These are phyloP conservation scores for Branchellion lobata DNA, from an alignment of 2,888 invertebrate species.

Conservation along the genomic window DNA sequence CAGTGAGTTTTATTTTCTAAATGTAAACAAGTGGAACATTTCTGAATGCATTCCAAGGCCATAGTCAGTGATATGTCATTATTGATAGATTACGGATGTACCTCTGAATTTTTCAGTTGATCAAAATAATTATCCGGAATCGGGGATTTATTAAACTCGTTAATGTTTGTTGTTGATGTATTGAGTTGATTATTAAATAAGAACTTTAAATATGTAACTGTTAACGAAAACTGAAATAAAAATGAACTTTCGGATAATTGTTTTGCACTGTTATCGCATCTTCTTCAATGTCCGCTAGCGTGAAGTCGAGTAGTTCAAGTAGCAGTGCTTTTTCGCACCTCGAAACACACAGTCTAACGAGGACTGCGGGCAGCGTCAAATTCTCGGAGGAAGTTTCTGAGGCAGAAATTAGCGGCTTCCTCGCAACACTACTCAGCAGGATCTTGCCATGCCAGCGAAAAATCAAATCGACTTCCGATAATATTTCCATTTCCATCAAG, in stretches of 20 bases:
- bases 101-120: neutral
- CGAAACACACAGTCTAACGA: neutral
- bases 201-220: neutral
- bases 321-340: conserved; percentile 19
- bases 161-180: neutral
- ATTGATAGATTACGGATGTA: neutral
- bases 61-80: conserved; percentile 3
- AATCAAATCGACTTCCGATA: conserved; percentile 21
- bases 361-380: neutral
- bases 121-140: conserved; percentile 2
- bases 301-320: conserved; percentile 20
- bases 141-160: neutral
- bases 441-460: conserved; percentile 37
- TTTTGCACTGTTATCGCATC: neutral
- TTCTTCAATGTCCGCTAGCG: conserved; percentile 17
- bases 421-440: conserved; percentile 31
- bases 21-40: neutral
- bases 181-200: neutral
- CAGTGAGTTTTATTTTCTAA: neutral
- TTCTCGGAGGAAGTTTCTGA: conserved; percentile 15
- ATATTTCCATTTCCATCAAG: neutral
- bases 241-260: conserved; percentile 16
- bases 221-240: neutral
- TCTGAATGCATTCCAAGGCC: conserved; percentile 11
- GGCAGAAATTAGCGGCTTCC: conserved; percentile 33